Evolutionary conservation across 2,113 vertebrate species (phyloP).

Genomic region (Oryzias woworae): DNA sequence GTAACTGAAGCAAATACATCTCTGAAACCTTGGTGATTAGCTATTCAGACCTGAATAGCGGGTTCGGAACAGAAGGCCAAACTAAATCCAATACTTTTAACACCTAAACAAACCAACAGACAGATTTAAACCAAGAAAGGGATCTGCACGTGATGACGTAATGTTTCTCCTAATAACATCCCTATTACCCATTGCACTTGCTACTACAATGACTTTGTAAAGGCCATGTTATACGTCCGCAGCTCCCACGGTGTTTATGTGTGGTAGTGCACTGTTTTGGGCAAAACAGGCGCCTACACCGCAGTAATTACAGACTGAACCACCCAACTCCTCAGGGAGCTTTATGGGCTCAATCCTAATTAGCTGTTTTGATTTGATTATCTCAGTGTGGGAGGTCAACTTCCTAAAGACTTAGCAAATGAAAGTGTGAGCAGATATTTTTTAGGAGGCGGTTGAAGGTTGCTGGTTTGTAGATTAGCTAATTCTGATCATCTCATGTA

Average conservation of each 20-base stretch:
- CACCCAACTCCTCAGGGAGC: background rate
- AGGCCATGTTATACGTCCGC: conserved; percentile 28
- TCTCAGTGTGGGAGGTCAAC: conserved; percentile 21
- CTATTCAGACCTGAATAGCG: no score
- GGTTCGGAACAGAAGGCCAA: no score
- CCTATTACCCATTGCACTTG: conserved; percentile 3
- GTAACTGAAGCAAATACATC: no score
- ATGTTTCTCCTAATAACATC: conserved; percentile 34
- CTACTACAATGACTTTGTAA: conserved; percentile 19
- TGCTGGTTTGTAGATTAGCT: background rate
- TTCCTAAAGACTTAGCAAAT: conserved; percentile 30
- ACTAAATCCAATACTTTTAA: no score
- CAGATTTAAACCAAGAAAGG: background rate
- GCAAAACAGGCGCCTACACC: conserved; percentile 50
- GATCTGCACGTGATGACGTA: background rate
- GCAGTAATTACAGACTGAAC: conserved; percentile 18
- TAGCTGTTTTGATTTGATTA: conserved; percentile 12
- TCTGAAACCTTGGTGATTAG: no score
- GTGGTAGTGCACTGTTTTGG: conserved; percentile 42
- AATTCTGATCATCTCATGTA: background rate
- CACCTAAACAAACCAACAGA: no score
- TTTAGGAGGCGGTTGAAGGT: conserved; percentile 24
- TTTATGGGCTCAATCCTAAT: conserved; percentile 14
- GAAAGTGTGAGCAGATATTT: conserved; percentile 25
- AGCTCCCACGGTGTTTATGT: conserved; percentile 42